phyloP scores from a whole-genome alignment of 2,113 vertebrate genomes.

The Upupa epops region DNA sequence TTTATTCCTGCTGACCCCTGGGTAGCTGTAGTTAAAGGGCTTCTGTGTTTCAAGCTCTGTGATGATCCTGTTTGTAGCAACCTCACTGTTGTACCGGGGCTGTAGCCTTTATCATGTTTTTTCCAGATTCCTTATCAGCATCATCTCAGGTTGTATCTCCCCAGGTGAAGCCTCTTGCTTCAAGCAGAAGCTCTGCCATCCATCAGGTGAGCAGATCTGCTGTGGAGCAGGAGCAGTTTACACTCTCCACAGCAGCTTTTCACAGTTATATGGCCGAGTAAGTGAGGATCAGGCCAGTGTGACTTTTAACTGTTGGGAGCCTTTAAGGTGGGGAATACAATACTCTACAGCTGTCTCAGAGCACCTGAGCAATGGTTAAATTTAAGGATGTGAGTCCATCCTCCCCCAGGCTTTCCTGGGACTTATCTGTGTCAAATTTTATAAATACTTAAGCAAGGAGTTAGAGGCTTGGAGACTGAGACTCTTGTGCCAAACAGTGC shows the following conservation, averaged over 20 bases:
- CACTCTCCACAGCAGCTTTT: accelerated
- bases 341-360: not conserved
- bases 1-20: not conserved
- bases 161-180: not conserved
- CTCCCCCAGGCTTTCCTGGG: not conserved
- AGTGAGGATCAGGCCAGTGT: not conserved
- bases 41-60: accelerated
- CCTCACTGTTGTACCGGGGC: not conserved
- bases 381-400: not conserved
- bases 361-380: not conserved
- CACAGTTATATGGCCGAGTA: not conserved
- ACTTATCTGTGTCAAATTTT: not conserved
- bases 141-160: not conserved
- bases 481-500: not conserved
- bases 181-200: not conserved
- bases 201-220: not conserved
- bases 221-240: not conserved
- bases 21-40: not conserved
- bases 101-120: not conserved
- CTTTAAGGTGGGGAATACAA: not conserved
- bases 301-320: not conserved
- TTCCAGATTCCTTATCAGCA: not conserved
- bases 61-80: not conserved
- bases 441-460: not conserved
- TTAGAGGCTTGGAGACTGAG: not conserved